Evolutionary conservation across 2,797 vertebrate species (phyloP).

Genomic region (Sebastolobus alascanus): DNA sequence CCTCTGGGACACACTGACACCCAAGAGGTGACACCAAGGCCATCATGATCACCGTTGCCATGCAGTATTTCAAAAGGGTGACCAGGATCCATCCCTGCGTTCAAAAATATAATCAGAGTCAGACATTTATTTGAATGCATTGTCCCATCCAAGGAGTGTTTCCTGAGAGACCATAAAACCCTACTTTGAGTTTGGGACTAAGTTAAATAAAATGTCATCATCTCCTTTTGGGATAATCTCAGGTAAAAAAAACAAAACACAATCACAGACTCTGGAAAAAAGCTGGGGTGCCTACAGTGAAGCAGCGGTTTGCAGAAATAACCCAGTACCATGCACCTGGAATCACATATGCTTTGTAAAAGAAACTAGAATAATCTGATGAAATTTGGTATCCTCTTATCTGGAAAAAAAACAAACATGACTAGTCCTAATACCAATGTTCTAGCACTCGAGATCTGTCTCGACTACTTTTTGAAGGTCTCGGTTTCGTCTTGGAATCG

Average conservation of each 20-base stretch:
- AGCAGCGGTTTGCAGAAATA: neutral
- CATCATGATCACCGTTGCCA: conserved; percentile 5
- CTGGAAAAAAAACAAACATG: too few relatives aligned
- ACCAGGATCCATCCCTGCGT: conserved; percentile 68
- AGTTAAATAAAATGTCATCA: neutral
- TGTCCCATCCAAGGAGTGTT: neutral
- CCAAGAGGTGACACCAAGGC: conserved; percentile 69
- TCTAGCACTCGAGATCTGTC: too few relatives aligned
- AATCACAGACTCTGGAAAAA: neutral
- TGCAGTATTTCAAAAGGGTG: conserved; percentile 6
- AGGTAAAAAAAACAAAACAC: neutral
- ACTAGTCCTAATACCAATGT: too few relatives aligned
- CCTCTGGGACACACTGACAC: conserved; percentile 82
- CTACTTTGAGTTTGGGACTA: neutral
- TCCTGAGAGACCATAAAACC: neutral
- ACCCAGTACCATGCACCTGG: too few relatives aligned
- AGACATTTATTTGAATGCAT: neutral
- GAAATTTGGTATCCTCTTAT: too few relatives aligned
- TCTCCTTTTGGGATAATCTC: neutral
- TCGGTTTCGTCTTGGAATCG: too few relatives aligned
- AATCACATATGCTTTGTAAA: too few relatives aligned
- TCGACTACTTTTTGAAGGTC: too few relatives aligned
- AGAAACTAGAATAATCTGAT: too few relatives aligned
- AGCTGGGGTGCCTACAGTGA: neutral
- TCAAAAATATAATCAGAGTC: neutral